Evolutionary conservation across 2,113 vertebrate genomes (phyloP).

Genomic region (Lepisosteus osseus): DNA sequence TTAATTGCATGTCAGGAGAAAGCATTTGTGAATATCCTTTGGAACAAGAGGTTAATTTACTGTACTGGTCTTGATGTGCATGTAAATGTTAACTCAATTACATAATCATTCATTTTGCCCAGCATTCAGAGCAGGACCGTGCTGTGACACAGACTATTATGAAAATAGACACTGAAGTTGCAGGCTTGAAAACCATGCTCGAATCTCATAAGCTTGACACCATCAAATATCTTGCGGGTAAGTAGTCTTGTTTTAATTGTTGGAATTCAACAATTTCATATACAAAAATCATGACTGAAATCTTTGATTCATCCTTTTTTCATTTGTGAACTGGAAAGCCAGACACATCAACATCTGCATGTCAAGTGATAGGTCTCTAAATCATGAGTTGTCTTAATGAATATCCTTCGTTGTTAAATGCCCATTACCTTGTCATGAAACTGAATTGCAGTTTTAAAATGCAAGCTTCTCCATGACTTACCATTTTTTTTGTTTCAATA

Average conservation of each 20-base stretch:
- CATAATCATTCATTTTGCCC: conserved; percentile 15
- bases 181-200: conserved; percentile 92
- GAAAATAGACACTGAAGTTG: conserved; percentile 94
- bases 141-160: conserved; percentile 83
- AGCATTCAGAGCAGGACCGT: conserved; percentile 85
- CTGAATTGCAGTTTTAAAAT: background rate
- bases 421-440: background rate
- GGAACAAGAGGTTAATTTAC: too few species aligned
- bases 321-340: too few species aligned
- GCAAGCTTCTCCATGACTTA: background rate
- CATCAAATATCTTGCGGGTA: conserved; percentile 97
- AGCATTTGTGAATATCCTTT: too few species aligned
- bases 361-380: too few species aligned
- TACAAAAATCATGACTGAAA: background rate
- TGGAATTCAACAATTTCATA: background rate
- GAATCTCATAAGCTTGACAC: conserved; percentile 94
- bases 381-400: too few species aligned
- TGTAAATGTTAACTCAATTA: too few species aligned
- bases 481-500: background rate
- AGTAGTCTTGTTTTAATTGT: conserved; percentile 15
- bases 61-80: too few species aligned
- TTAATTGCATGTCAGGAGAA: too few species aligned
- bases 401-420: too few species aligned
- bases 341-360: too few species aligned
- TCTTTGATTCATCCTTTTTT: background rate